A percentile compares a stretch with the other conserved stretches of the same genome.
Evolutionary conservation across 2,797 vertebrate species (phyloP).

Genomic region (Sebastiscus albofasciatus): DNA sequence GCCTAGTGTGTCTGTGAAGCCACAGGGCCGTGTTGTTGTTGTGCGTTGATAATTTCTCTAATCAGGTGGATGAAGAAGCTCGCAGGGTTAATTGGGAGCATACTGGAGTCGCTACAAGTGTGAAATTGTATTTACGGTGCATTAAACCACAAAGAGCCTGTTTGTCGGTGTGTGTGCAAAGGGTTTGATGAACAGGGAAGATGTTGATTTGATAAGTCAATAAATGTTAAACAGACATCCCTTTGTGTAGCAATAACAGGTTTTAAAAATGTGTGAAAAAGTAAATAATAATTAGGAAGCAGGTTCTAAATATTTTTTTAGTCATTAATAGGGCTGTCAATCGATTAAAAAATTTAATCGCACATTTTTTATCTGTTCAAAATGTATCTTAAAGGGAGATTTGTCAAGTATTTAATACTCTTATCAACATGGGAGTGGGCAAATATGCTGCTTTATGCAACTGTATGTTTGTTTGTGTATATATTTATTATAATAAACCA

Average conservation of each 20-base stretch:
- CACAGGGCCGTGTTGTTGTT: conserved; percentile 65
- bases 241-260: conserved; percentile 38
- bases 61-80: conserved; percentile 81
- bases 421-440: no score
- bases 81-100: conserved; percentile 85
- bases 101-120: conserved; percentile 69
- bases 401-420: no score
- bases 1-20: conserved; percentile 30
- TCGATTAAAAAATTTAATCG: no score
- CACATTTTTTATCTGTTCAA: no score
- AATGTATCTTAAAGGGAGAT: no score
- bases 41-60: conserved; percentile 81
- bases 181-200: conserved; percentile 48
- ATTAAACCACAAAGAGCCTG: conserved; percentile 63
- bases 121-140: conserved; percentile 81
- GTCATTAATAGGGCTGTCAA: neutral
- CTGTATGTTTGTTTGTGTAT: no score
- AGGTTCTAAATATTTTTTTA: neutral
- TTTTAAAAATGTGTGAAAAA: conserved; percentile 26
- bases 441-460: no score
- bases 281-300: neutral
- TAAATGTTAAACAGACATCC: conserved; percentile 64
- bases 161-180: conserved; percentile 43
- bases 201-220: conserved; percentile 62
- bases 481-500: no score